Evolutionary conservation across 1,140 invertebrate genomes (phyloP).

Genomic region (Goniozus legneri): DNA sequence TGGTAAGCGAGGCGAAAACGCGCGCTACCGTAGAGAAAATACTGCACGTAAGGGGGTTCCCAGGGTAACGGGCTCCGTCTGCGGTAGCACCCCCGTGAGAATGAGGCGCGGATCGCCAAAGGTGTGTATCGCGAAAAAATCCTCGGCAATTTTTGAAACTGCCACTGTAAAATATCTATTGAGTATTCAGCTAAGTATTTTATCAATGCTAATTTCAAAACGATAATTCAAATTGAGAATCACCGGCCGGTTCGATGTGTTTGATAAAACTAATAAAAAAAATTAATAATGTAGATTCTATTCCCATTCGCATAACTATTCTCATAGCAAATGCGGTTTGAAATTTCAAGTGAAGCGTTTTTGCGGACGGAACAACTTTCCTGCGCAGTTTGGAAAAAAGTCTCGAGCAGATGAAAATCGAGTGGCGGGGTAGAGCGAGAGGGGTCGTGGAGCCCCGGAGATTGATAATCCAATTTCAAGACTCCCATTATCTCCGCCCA

Average conservation of each 20-base stretch:
- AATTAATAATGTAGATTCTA: too few species aligned
- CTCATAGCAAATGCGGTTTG: too few species aligned
- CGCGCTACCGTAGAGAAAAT: conserved; percentile 32
- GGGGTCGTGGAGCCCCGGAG: conserved; percentile 21
- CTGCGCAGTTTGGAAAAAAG: too few species aligned
- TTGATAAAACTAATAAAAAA: too few species aligned
- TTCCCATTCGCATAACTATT: too few species aligned
- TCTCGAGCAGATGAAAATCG: background rate
- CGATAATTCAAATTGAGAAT: too few species aligned
- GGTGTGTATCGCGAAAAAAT: conserved; percentile 2
- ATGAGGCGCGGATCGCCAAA: background rate
- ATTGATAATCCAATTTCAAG: conserved; percentile 36
- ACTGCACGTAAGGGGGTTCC: conserved; percentile 23
- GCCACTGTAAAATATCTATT: too few species aligned
- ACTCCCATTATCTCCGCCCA: conserved; percentile 31
- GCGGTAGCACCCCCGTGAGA: conserved; percentile 10
- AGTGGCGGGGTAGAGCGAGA: conserved; percentile 6
- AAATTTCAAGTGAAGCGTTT: too few species aligned
- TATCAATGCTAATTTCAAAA: too few species aligned
- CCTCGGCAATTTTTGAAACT: background rate
- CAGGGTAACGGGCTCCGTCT: conserved; percentile 13
- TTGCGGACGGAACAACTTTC: too few species aligned
- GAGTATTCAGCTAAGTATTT: too few species aligned
- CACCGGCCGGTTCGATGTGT: too few species aligned
- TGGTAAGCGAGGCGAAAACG: conserved; percentile 42